Evolutionary conservation across 2,113 vertebrate species (phyloP).

Genomic region (Formicarius rufipectus): DNA sequence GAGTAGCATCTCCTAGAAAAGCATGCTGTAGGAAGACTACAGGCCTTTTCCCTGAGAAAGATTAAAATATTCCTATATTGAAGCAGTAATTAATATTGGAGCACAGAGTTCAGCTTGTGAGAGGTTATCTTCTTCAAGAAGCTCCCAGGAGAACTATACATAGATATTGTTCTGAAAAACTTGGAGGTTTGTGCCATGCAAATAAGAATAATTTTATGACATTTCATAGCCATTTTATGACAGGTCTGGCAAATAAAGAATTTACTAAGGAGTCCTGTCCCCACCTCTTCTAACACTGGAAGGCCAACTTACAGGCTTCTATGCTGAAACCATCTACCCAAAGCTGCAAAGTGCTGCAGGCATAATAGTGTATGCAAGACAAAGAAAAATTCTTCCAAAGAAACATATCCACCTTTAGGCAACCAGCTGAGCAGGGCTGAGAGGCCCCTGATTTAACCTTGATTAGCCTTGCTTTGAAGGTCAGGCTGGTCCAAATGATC

Average conservation of each 20-base stretch:
- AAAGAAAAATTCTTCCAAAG: background rate
- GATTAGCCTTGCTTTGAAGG: background rate
- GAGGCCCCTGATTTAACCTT: background rate
- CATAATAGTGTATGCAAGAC: background rate
- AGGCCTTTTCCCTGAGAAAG: constrained; percentile 75
- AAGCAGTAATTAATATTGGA: background rate
- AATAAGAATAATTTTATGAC: background rate
- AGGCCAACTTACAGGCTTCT: background rate
- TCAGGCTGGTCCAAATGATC: background rate
- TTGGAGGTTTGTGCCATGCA: background rate
- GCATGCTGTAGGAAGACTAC: constrained; percentile 89
- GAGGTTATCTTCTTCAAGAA: background rate
- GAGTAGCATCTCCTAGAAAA: constrained; percentile 90
- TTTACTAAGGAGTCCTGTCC: background rate
- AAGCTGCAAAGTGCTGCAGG: background rate
- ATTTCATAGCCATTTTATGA: background rate
- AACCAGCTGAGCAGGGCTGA: background rate
- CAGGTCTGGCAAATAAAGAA: background rate
- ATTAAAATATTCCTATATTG: constrained; percentile 5
- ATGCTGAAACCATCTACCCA: background rate
- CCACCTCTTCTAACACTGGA: background rate
- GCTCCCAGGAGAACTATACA: background rate
- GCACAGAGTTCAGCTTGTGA: background rate
- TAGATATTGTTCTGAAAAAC: background rate
- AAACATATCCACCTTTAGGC: background rate